Evolutionary conservation across 2,888 invertebrate genomes (phyloP), one percentile per base, ranked within the genome.

Genomic region (Meghimatium bilineatum): DNA sequence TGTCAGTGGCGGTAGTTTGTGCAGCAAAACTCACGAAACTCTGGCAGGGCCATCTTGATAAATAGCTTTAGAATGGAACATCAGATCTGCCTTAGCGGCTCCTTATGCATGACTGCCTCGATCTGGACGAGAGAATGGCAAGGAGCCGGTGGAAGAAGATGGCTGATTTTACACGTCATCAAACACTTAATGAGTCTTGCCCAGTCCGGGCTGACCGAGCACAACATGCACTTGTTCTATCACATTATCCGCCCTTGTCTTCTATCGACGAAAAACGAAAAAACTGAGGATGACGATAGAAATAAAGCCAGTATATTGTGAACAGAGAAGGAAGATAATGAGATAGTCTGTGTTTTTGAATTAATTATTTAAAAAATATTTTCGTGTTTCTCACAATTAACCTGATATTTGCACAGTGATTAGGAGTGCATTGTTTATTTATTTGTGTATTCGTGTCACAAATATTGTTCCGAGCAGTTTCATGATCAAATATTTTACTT

Each of bases 161-260:
- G 49, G 72, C 14, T n/a, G 44, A 49, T 74, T 74, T 74, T 49
- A 49, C 72, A 74, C 72, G 49, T 49, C 72, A 74, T 74, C 49
- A 74, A n/a, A 74, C 72, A 49, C 72, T 49, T 74, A 74, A 74
- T 74, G 72, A 74, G 72, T 23, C 72, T 49, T 74, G 44, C 6
- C 72, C 8, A 44, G 49, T 29, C 49, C 72, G 36, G 49, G 72
- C n/a, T 74, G 72, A 74, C 72, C 72, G 49, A 1, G n/a, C 72
- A 44, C 1, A 74, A 74, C 72, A 74, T 74, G 72, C 72, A 44
- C 72, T 49, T 74, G 49, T n/a, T 74, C 72, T 49, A 26, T 49
- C 44, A 36, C 72, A 29, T 49, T 49, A 29, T 74, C 29, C 29
- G 72, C 72, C 17, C 56, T 56, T 56, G 29, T n/a, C 23, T 44